Base-by-base conservation (phyloP, 2,113 vertebrate genomes). In the Pandion haliaetus region DNA sequence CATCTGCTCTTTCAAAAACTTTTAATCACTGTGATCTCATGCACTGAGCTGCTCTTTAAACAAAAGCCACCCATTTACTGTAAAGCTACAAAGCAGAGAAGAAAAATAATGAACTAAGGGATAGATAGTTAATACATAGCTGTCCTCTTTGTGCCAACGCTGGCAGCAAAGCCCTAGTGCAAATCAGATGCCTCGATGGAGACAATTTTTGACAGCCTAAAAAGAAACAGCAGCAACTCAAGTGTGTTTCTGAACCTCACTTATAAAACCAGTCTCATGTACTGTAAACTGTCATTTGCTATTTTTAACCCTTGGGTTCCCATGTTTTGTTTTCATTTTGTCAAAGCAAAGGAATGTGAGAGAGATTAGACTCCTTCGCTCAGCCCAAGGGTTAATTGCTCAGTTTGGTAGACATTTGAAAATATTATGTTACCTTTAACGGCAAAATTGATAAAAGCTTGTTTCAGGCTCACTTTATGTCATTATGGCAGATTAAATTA, bases 401-500 rank as follows among this genome's bases (percentile, higher is more conserved):
- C 94, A 73, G 91, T 95, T 97, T 97, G 85, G 86, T 96, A 97
- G 96, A 93, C 88, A 92, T 98, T 95, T 97, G 78, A 96, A 98
- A 97, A 98, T 98, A 97, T 95, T 97, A 98, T 97, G 94, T 96
- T 98, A 96, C 88, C 84, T 98, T 93, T 90, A 98, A 98, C 13
- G 58, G 92, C 63, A 94, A 97, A 97, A 97, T 88, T 96, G 96
- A 97, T 97, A 96, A 90, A 94, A 95, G 86, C 88, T 98, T 97
- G 95, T 97, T 98, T 96, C 96, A 97, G 91, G 55, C 92, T 97
- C 93, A 86, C 92, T 98, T 97, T 94, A 95, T 96, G 93, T 91
- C 97, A 96, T 98, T 98, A 95, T 82, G 82, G 96, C 79, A 97
- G 88, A 97, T 97, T 97, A 98, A 98, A 98, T 97, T 97, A 96